These are phyloP conservation scores for Aegotheles bennettii DNA, from an alignment of 2,113 vertebrate species.

Conservation along the genomic window DNA sequence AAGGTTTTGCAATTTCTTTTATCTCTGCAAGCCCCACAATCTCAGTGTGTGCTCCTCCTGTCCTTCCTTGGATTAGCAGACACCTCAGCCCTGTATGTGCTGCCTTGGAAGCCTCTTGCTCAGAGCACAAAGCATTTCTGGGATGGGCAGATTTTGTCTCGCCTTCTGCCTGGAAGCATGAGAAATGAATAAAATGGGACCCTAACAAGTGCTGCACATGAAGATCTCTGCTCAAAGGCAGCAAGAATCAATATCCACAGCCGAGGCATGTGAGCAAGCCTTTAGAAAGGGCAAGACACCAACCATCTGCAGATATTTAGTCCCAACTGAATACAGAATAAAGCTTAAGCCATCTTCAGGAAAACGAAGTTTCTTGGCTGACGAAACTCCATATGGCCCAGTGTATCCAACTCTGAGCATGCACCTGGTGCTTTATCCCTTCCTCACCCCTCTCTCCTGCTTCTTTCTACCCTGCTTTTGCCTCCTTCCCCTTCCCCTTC, in stretches of 20 bases:
- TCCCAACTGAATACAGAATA: not conserved
- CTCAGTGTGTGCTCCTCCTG: no score
- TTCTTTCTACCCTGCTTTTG: not conserved
- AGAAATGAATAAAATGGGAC: not conserved
- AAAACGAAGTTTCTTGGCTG: not conserved
- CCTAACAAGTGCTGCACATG: not conserved
- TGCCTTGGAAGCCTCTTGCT: not conserved
- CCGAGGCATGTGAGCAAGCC: not conserved
- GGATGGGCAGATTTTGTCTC: not conserved
- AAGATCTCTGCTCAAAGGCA: not conserved
- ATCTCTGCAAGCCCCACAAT: not conserved
- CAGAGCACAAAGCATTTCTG: not conserved
- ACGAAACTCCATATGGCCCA: not conserved
- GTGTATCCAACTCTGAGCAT: not conserved
- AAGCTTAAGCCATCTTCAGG: not conserved
- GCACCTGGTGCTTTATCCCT: not conserved
- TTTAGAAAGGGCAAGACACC: not conserved
- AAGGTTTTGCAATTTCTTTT: not conserved
- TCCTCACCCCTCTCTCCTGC: not conserved
- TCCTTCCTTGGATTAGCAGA: not conserved
- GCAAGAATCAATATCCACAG: not conserved
- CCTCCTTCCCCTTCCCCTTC: not conserved
- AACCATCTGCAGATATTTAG: not conserved
- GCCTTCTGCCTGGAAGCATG: not conserved
- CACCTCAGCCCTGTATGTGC: not conserved